Conservation (phyloP, 2,888 invertebrate genomes). For the Stramonita haemastoma region DNA sequence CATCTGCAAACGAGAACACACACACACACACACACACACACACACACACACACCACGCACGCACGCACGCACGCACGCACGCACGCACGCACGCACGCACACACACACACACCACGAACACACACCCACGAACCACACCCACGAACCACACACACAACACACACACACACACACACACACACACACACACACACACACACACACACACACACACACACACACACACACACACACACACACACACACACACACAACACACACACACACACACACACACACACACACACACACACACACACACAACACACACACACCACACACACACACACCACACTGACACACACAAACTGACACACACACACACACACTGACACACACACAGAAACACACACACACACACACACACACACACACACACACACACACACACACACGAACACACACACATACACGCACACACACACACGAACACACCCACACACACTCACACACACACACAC, state of each 20-base stretch:
- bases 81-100: neutral
- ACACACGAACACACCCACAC: neutral
- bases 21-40: no score
- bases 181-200: no score
- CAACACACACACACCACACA: neutral
- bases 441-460: neutral
- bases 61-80: no score
- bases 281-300: constrained; percentile 13
- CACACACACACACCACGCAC: no score
- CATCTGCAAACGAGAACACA: no score
- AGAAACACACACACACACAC: neutral
- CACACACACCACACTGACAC: neutral
- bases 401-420: neutral
- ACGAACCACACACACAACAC: no score
- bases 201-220: neutral
- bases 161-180: no score
- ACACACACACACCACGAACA: neutral
- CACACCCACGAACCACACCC: no score
- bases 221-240: neutral
- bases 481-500: neutral
- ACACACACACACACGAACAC: neutral
- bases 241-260: neutral
- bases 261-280: neutral
- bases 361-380: neutral
- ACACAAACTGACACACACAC: neutral